Evolutionary conservation across 2,113 vertebrate genomes (phyloP), one percentile per base, ranked within the genome.

Genomic region (Vidua macroura): DNA sequence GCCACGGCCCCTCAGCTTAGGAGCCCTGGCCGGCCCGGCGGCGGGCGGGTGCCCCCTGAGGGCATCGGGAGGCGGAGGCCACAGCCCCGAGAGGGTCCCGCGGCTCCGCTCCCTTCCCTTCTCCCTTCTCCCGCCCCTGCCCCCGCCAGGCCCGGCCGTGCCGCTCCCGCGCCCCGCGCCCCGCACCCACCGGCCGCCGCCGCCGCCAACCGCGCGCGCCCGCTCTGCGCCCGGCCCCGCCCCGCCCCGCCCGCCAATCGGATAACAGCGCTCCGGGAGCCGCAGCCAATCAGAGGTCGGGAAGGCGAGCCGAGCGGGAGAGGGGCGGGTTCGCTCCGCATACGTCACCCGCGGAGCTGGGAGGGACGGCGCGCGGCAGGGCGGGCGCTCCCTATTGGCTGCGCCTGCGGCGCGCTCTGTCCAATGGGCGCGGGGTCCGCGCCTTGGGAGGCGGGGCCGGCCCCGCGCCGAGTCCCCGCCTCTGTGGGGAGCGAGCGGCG

Each of bases 311-410:
- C 3, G 13, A 16, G 31, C 0, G 16, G 28, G 11, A 27, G 10
- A 2, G 7, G 8, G 39, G 8, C 5, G 18, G 18, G 11, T 1
- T 51, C 11, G 3, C 27, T 6, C 43, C 2, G 1, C 0, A 0
- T 3, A 23, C 58, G 77, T 72, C 73, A 63, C 6, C 10, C 3
- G 4, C 15, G 2, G 23, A 6, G 4, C 12, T 1, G 20, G 14
- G 17, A 13, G 18, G 18, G 44, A 3, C 0, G 23, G 51, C 18
- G 30, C 19, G n/a, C 39, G 21, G 6, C 15, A 6, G 22, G 24
- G 11, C 11, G 22, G 18, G 9, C 22, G 9, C 73, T 76, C 0
- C 6, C 12, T 17, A 91, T 85, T 93, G 80, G 88, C 53, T 43
- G 48, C 7, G 16, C 8, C 21, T 1, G 7, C 7, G 25, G 17